Conservation (phyloP, 1,140 invertebrate genomes). For the Listronotus oregonensis region DNA sequence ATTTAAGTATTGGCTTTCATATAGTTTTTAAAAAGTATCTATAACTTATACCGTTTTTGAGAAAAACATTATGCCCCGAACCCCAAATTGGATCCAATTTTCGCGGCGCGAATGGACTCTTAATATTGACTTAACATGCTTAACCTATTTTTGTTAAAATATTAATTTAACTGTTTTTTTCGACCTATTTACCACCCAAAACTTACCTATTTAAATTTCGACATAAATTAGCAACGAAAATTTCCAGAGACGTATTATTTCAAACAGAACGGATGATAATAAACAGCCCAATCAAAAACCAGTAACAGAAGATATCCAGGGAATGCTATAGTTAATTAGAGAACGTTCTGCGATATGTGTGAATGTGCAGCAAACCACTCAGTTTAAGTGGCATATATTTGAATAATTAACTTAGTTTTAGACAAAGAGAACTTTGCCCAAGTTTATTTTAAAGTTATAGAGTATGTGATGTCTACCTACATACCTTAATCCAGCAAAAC, state of each 20-base stretch:
- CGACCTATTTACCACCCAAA: too few relatives aligned
- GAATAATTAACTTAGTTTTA: constrained; percentile 34
- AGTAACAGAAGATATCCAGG: constrained; percentile 8
- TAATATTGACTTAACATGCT: too few relatives aligned
- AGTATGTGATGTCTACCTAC: constrained; percentile 26
- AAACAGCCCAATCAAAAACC: constrained; percentile 11
- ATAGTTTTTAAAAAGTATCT: too few relatives aligned
- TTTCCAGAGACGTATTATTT: constrained; percentile 1
- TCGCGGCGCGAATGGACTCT: too few relatives aligned
- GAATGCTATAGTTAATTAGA: constrained; percentile 25
- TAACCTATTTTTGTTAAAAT: too few relatives aligned
- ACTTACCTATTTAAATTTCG: too few relatives aligned
- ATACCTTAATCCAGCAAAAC: constrained; percentile 12
- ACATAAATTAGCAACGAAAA: too few relatives aligned
- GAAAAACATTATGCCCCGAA: too few relatives aligned
- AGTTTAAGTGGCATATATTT: constrained; percentile 32
- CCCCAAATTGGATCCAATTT: too few relatives aligned
- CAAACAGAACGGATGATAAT: background rate
- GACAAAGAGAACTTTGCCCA: constrained; percentile 24
- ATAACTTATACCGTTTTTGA: too few relatives aligned
- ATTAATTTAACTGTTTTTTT: too few relatives aligned
- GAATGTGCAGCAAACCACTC: constrained; percentile 25
- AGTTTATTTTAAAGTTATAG: constrained; percentile 26
- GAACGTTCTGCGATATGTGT: constrained; percentile 14
- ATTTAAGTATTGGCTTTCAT: too few relatives aligned